A percentile compares a stretch with the other conserved stretches of the same genome.
Evolutionary conservation across 2,113 vertebrate genomes (phyloP).

Genomic region (Mormyrus iriodes): DNA sequence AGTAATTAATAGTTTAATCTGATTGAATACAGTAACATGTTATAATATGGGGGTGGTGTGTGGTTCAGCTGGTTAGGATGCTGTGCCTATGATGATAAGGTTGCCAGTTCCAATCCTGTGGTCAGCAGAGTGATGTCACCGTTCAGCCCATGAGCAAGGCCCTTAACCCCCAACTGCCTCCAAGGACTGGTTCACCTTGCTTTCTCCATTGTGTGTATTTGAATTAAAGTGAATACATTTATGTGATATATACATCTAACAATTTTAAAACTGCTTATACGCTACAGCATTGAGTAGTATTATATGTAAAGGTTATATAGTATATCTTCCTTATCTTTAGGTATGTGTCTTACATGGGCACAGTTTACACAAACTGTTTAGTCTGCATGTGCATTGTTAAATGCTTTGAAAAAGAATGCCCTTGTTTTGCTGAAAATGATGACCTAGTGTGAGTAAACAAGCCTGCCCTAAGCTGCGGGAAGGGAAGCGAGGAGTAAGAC

Average conservation of each 20-base stretch:
- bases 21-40: neutral
- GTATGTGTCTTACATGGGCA: neutral
- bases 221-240: neutral
- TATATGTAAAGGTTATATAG: too few species aligned
- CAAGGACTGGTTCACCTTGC: neutral
- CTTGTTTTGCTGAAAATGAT: conserved; percentile 22
- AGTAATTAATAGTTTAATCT: neutral
- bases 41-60: neutral
- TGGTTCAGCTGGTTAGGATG: neutral
- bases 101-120: neutral
- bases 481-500: conserved; percentile 48
- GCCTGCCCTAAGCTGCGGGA: conserved; percentile 36
- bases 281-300: neutral
- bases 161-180: neutral
- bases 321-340: neutral
- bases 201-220: neutral
- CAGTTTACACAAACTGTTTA: neutral
- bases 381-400: neutral
- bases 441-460: conserved; percentile 35
- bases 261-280: neutral
- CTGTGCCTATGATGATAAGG: neutral
- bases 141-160: neutral
- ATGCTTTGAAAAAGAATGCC: conserved; percentile 18
- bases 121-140: neutral
- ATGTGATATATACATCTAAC: neutral